Evolutionary conservation across 2,113 vertebrate genomes (phyloP).

Genomic region (Campylorhamphus procurvoides): DNA sequence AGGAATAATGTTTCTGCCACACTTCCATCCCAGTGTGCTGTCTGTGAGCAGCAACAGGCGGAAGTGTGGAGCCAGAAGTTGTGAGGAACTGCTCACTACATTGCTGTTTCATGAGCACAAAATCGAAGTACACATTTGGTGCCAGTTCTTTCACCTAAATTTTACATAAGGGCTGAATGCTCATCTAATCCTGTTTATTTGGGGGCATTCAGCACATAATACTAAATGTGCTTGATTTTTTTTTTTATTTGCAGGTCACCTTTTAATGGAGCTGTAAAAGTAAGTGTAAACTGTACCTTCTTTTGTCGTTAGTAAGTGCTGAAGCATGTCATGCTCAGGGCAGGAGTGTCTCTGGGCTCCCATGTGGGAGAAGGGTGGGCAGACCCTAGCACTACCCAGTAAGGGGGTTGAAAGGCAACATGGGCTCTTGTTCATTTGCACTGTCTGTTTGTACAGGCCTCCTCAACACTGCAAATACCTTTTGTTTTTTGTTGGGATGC

Average conservation of each 20-base stretch:
- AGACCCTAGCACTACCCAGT: background rate
- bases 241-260: constrained; percentile 70
- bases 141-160: background rate
- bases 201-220: constrained; percentile 55
- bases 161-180: constrained; percentile 46
- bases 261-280: constrained; percentile 73
- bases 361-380: constrained; percentile 42
- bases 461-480: background rate
- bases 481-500: background rate
- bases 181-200: constrained; percentile 58
- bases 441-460: background rate
- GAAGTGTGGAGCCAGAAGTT: background rate
- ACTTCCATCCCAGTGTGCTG: background rate
- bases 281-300: constrained; percentile 66
- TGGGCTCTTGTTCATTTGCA: constrained; percentile 6
- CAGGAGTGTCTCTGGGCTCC: constrained; percentile 24
- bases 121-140: background rate
- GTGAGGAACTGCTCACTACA: background rate
- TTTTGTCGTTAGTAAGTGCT: constrained; percentile 60
- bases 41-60: background rate
- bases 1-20: background rate
- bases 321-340: constrained; percentile 32
- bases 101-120: background rate
- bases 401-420: background rate
- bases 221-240: constrained; percentile 69